Base-by-base conservation (phyloP, 1,140 invertebrate genomes). In the Drosophila nikananu region DNA sequence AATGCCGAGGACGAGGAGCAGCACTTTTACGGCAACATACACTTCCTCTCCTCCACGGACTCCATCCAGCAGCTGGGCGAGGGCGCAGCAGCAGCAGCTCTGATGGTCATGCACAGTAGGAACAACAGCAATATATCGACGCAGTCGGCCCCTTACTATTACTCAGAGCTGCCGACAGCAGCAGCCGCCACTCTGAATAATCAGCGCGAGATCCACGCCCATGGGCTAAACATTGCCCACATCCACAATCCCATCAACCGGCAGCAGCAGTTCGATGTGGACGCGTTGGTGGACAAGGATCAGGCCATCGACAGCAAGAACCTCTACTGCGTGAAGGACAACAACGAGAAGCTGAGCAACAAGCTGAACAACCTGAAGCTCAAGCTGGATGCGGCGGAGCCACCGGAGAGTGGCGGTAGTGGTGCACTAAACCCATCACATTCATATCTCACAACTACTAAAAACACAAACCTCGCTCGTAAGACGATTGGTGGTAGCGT, bases 71-170 rank as follows among this genome's bases (percentile, higher is more conserved):
- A 90, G 58, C 37, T 81, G 60, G 90, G 82, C 8, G 60, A 30
- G 12, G 57, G 58, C 2, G 46, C 27, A 0, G 59, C 68, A 8
- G 59, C 68, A 8, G 71, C 71, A 2, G 84, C 81, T 0, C 39
- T 83, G 17, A 87, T 90, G 8, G 91, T 92, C 0, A 57, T 90
- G 12, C 92, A 93, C 21, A 93, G 92, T 65, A 81, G 92, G 2
- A 93, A 92, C 58, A 93, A 93, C 52, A 93, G 92, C 59, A 93
- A 93, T 46, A 91, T 93, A 3, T 93, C 94, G 23, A 94, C 94
- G 39, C 95, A 95, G 68, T 94, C 95, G 17, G 97, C 96, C 17
- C 97, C 97, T 1, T 97, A 98, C 89, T 98, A 98, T 86, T 97
- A 97, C 93, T 97, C 97, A 0, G 97, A 98, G 92, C 13, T 92